These are phyloP conservation scores for Peromyscus maniculatus DNA, from an alignment of 2,113 vertebrate species.

Conservation along the genomic window DNA sequence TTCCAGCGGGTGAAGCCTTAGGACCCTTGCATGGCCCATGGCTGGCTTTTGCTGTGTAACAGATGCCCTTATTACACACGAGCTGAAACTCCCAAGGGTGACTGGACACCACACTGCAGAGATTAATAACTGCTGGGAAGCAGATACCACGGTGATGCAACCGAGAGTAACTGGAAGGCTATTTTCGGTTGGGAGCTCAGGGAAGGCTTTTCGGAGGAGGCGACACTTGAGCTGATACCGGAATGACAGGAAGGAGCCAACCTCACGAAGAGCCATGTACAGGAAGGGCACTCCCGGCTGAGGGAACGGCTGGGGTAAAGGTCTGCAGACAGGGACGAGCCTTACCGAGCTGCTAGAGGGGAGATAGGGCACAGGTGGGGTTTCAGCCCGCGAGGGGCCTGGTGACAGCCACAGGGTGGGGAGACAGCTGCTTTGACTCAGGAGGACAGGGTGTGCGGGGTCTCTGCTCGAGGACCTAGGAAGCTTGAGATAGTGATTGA, in stretches of 20 bases:
- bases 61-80: neutral
- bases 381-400: neutral
- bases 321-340: constrained; percentile 27
- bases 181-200: constrained; percentile 77
- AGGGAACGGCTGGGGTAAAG: neutral
- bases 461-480: neutral
- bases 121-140: constrained; percentile 77
- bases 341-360: neutral
- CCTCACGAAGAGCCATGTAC: constrained; percentile 50
- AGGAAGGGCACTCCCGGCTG: constrained; percentile 73
- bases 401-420: neutral
- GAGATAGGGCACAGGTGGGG: neutral
- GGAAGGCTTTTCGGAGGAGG: constrained; percentile 83
- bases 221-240: constrained; percentile 79
- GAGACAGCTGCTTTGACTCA: neutral
- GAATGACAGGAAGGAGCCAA: constrained; percentile 80
- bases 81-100: constrained; percentile 59
- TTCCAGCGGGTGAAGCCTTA: neutral
- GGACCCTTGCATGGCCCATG: neutral
- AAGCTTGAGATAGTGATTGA: neutral
- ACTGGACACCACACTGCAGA: constrained; percentile 59
- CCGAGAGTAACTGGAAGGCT: constrained; percentile 76
- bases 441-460: neutral
- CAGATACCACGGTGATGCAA: constrained; percentile 71
- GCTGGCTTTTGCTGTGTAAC: neutral